phyloP scores from a whole-genome alignment of 2,797 vertebrate genomes.

The Rousettus madagascariensis region DNA sequence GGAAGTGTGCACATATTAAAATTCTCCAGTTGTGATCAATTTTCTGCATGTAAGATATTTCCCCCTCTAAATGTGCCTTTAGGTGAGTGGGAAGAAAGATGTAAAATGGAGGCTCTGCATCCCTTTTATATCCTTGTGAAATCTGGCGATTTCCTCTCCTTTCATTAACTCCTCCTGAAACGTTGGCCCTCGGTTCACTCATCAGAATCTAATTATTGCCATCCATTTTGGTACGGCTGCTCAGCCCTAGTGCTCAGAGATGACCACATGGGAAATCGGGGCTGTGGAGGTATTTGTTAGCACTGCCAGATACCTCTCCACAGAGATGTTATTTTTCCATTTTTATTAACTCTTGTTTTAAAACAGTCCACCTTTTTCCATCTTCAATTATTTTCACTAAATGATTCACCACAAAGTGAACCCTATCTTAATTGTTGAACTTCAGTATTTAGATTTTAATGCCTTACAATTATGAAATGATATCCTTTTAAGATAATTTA shows the following conservation, averaged over 20 bases:
- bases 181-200: conserved; percentile 75
- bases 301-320: conserved; percentile 67
- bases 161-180: conserved; percentile 78
- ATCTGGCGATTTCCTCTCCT: conserved; percentile 70
- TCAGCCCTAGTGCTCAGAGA: conserved; percentile 70
- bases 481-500: background rate
- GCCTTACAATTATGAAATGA: background rate
- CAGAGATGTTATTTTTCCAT: conserved; percentile 41
- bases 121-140: conserved; percentile 69
- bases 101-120: conserved; percentile 52
- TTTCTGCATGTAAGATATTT: conserved; percentile 70
- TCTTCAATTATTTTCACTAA: conserved; percentile 38
- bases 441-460: background rate
- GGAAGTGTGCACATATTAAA: conserved; percentile 79
- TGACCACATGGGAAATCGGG: conserved; percentile 81
- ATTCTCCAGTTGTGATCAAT: conserved; percentile 74
- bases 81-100: conserved; percentile 50
- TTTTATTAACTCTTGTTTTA: conserved; percentile 81
- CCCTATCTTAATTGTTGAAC: background rate
- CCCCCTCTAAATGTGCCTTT: background rate
- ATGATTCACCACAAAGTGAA: background rate
- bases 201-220: conserved; percentile 84
- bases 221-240: conserved; percentile 78
- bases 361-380: conserved; percentile 67
- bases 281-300: conserved; percentile 81